Evolutionary conservation across 2,888 invertebrate species (phyloP).

Genomic region (Sclerodermus sp.): DNA sequence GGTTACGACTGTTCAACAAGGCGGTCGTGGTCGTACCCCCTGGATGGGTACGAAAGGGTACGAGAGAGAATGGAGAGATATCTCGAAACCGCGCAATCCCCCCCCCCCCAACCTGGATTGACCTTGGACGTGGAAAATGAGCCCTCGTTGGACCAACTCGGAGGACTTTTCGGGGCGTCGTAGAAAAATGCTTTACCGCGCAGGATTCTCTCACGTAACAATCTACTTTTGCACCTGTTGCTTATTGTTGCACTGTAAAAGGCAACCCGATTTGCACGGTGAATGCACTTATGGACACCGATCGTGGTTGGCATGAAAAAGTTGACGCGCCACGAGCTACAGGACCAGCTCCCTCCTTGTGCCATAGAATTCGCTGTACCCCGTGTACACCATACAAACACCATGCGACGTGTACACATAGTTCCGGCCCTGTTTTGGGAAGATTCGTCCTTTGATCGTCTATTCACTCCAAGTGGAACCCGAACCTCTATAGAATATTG

Average conservation of each 20-base stretch:
- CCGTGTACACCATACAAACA: too few relatives aligned
- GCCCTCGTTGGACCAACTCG: too few relatives aligned
- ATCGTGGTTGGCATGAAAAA: conserved; percentile 36
- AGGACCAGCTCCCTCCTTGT: too few relatives aligned
- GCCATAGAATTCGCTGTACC: too few relatives aligned
- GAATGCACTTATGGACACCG: conserved; percentile 50
- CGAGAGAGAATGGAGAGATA: too few relatives aligned
- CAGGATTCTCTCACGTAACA: conserved; percentile 24
- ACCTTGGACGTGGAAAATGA: too few relatives aligned
- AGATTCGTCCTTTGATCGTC: conserved; percentile 50
- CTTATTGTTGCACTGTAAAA: conserved; percentile 49
- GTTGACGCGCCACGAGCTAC: conserved; percentile 9
- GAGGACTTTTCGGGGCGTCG: too few relatives aligned
- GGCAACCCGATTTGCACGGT: conserved; percentile 53
- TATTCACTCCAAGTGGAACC: conserved; percentile 31
- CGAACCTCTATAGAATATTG: conserved; percentile 29
- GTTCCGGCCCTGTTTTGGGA: conserved; percentile 38
- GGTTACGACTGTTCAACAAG: too few relatives aligned
- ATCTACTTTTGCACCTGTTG: conserved; percentile 49
- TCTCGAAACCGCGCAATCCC: too few relatives aligned
- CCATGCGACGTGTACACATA: too few relatives aligned
- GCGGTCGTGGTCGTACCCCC: too few relatives aligned
- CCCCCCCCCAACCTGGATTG: neutral
- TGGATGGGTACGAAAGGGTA: too few relatives aligned
- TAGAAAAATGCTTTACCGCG: conserved; percentile 8